A percentile compares a stretch with the other conserved stretches of the same genome.
These are phyloP conservation scores for Atrina japonica DNA, from an alignment of 2,888 invertebrate species.

Conservation along the genomic window DNA sequence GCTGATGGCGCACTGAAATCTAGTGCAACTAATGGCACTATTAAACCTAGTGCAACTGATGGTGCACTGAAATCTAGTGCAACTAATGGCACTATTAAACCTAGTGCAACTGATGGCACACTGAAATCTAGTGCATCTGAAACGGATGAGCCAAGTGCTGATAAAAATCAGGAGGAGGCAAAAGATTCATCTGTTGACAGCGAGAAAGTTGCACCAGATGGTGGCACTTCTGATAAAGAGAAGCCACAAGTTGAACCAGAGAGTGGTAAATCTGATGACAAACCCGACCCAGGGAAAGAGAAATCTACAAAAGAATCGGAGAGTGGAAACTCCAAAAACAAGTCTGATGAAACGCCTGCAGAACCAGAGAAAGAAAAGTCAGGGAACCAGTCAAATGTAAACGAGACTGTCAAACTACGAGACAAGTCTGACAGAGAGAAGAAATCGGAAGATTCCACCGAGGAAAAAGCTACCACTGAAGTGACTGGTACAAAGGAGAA, in stretches of 20 bases:
- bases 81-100: no score
- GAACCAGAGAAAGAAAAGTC: not conserved
- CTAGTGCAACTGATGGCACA: no score
- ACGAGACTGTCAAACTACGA: not conserved
- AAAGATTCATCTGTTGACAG: not conserved
- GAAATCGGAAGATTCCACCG: no score
- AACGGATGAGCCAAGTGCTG: not conserved
- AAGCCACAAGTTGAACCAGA: not conserved
- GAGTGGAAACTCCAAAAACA: not conserved
- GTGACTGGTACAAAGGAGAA: not conserved
- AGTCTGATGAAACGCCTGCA: not conserved
- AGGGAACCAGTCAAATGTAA: not conserved
- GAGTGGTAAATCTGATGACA: not conserved
- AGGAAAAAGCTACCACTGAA: not conserved
- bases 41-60: no score
- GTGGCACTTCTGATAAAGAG: not conserved
- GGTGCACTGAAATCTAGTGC: no score
- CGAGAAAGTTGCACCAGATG: not conserved
- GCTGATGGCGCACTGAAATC: no score
- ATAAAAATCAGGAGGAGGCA: constrained; percentile 5
- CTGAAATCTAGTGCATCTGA: not conserved
- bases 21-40: no score
- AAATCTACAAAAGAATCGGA: not conserved
- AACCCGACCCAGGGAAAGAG: not conserved
- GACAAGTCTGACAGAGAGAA: not conserved